A percentile compares a stretch with the other conserved stretches of the same genome.
Evolutionary conservation across 2,113 vertebrate species (phyloP).

Genomic region (Sinocyclocheilus maitianheensis): DNA sequence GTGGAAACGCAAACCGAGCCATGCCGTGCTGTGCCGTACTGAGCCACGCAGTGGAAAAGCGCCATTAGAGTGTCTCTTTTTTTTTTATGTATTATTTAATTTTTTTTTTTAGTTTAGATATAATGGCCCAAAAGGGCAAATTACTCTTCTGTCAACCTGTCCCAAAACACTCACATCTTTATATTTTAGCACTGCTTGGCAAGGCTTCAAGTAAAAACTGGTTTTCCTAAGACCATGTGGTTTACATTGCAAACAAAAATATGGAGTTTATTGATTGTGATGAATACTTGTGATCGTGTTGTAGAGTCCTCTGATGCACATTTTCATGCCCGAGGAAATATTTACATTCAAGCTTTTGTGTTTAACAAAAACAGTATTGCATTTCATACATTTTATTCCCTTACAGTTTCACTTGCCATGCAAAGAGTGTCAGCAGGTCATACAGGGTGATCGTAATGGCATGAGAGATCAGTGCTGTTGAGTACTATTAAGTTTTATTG

Average conservation of each 20-base stretch:
- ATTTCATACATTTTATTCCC: background rate
- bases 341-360: background rate
- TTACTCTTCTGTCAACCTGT: too few relatives aligned
- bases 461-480: constrained; percentile 31
- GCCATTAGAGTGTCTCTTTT: background rate
- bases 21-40: too few relatives aligned
- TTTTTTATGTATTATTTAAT: background rate
- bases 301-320: background rate
- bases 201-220: background rate
- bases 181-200: background rate
- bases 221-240: background rate
- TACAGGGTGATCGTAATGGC: background rate
- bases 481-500: constrained; percentile 20
- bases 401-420: background rate
- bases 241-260: background rate
- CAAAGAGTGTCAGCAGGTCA: constrained; percentile 11
- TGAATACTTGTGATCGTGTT: background rate
- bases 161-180: too few relatives aligned
- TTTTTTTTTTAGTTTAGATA: too few relatives aligned
- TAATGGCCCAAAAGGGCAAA: background rate
- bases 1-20: too few relatives aligned
- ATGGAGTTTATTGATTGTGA: background rate
- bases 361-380: background rate
- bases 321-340: background rate
- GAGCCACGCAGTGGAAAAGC: too few relatives aligned